Base-by-base conservation (phyloP, 1,140 invertebrate species). In the Yoshiicerus persimilis region DNA sequence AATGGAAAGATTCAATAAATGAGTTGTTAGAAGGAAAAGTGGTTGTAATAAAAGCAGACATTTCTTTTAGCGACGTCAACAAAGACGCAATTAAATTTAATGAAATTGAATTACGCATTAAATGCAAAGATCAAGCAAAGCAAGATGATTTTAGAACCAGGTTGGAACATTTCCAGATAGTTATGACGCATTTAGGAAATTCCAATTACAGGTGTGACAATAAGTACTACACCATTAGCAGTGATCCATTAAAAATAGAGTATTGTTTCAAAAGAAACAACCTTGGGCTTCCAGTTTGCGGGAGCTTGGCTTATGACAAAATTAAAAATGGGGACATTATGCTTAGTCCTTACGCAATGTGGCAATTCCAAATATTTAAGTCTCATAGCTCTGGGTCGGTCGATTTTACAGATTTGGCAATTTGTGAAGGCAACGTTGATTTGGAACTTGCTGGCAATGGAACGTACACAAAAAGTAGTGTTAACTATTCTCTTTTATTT, bases 61-160 rank as follows among this genome's bases (percentile, higher is more conserved):
- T 87, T 39, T 4, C 3, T 25, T n/a, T 9, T 16, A 27, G 34
- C 10, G 23, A n/a, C 27, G 5, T 20, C 11, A 77, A 34, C 1
- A 84, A 56, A 64, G n/a, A 25, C 36, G 87, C 87, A 2, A 83
- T 87, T 11, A 87, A 87, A 87, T 87, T 83, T 30, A 83, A 36
- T 62, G 32, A n/a, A 11, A 62, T 87, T 56, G 38, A 56, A n/a
- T 3, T 87, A 6, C 30, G 32, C 27, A 83, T 87, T 16, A 80
- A 34, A 84, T 8, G 5, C 1, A 13, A 41, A 5, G 47, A 84
- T 39, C 1, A 4, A 2, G 20, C 11, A 2, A n/a, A 32, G 2
- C 75, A 87, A 27, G 20, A 30, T 4, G 75, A 84, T 16, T 16
- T 87, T 23, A n/a, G n/a, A 20, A 87, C n/a, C 20, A 30, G 16